Evolutionary conservation across 2,888 invertebrate species (phyloP), one percentile per base, ranked within the genome.

Genomic region (Apotomis betuletana): DNA sequence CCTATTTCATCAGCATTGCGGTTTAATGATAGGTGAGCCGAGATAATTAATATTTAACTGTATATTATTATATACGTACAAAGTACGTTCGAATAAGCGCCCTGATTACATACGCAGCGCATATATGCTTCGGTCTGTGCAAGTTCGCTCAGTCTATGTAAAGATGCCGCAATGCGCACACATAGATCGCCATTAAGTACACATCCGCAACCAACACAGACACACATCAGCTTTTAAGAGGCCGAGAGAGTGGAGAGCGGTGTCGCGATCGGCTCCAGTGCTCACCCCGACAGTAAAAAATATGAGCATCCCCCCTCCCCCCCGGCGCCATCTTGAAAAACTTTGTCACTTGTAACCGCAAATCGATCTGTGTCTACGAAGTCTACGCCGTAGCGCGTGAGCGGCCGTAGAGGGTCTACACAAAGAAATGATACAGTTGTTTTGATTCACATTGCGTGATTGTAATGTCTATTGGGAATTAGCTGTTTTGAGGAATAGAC

Each of bases 211-310:
- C 85, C 87, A 68, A 72, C 72, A 72, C 72, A 72, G 72, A 87
- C 88, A 87, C 87, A 88, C 85, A 83, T 86, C 49, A 84, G 90
- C 89, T 91, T 91, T 92, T 92, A 91, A 92, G 90, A 88, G 91
- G 90, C 88, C 89, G 86, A 88, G 83, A 83, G 88, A 90, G 92
- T 93, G 92, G 92, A 92, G 92, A 92, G 90, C 84, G 86, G 78
- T 93, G 93, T 93, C 82, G 88, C 92, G 93, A 92, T 93, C 90
- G 89, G 92, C 93, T 92, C 83, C 87, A 88, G 83, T 92, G 92
- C 92, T 91, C 93, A 92, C 90, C 93, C 93, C 89, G 92, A 93
- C 92, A 92, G 92, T 92, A 92, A 93, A 92, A 93, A 92, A 93
- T 93, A 91, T 92, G 92, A 91, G 90, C 90, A 91, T 91, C 91